Percentiles rank a stretch among this genome's conserved stretches.
phyloP scores from a whole-genome alignment of 1,140 invertebrate genomes.

The Portunus trituberculatus region DNA sequence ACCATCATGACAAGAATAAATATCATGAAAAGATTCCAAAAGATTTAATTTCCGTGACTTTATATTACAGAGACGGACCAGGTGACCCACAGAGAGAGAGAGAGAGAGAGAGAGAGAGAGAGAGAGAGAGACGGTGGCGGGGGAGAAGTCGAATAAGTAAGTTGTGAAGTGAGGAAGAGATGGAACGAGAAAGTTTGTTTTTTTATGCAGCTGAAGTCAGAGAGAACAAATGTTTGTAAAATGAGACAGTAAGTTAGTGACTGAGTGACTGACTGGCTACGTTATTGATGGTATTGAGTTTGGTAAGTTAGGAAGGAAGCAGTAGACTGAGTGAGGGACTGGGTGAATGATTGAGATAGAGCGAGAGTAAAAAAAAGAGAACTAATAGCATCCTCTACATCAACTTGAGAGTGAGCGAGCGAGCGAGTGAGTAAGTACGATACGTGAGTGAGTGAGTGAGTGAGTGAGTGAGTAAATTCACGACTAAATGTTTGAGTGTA shows the following conservation, averaged over 20 bases:
- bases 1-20: not conserved
- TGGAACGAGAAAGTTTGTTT: not conserved
- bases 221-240: not conserved
- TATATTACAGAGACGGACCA: not conserved
- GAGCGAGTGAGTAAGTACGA: too few species aligned
- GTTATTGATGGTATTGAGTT: not conserved
- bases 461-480: too few species aligned
- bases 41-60: not conserved
- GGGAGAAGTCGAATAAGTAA: not conserved
- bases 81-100: not conserved
- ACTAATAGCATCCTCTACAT: too few species aligned
- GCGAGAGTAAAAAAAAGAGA: too few species aligned
- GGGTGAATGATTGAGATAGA: not conserved
- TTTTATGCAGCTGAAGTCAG: too few species aligned
- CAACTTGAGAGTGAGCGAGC: too few species aligned
- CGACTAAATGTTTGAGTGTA: not conserved
- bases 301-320: not conserved
- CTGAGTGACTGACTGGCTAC: too few species aligned
- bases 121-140: not conserved
- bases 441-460: too few species aligned
- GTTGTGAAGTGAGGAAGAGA: not conserved
- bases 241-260: not conserved
- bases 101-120: conserved; percentile 45
- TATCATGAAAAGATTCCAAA: not conserved
- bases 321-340: conserved; percentile 14